Conservation (phyloP, 2,797 vertebrate genomes). For the Channa striata region DNA sequence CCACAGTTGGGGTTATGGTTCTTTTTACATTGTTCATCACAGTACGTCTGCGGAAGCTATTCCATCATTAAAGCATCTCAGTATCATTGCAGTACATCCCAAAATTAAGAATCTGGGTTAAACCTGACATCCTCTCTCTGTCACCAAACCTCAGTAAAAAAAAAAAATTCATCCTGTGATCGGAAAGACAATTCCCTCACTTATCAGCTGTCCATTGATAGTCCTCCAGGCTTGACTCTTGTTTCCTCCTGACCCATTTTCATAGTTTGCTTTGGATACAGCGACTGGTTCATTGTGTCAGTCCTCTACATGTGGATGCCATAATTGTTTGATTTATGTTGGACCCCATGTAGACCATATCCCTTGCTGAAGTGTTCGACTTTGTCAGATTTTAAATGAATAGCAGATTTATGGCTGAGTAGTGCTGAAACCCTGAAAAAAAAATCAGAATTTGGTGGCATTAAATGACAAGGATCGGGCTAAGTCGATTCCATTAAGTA, state of each 20-base stretch:
- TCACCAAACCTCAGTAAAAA: conserved; percentile 13
- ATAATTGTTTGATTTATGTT: conserved; percentile 67
- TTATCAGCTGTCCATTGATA: conserved; percentile 48
- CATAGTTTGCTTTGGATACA: conserved; percentile 61
- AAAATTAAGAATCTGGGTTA: neutral
- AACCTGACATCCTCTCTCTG: neutral
- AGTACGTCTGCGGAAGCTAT: conserved; percentile 1
- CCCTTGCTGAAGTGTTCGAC: conserved; percentile 9
- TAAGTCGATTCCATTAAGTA: too few species aligned
- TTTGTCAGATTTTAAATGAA: conserved; percentile 25
- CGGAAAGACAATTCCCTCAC: conserved; percentile 11
- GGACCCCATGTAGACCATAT: conserved; percentile 37
- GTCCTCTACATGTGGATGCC: conserved; percentile 39
- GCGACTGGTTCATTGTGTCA: conserved; percentile 27
- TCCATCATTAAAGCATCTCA: neutral
- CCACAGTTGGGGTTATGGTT: too few species aligned
- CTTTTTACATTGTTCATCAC: neutral
- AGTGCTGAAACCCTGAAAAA: too few species aligned
- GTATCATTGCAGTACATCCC: neutral
- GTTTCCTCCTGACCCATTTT: conserved; percentile 70
- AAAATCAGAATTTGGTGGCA: too few species aligned
- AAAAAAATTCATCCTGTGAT: conserved; percentile 17
- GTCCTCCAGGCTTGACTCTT: conserved; percentile 40
- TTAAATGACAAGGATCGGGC: too few species aligned
- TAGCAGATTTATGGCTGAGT: conserved; percentile 17